Percentiles rank a stretch among this genome's conserved stretches.
Evolutionary conservation across 2,888 invertebrate species (phyloP).

Genomic region (Leptinotarsa juncta): DNA sequence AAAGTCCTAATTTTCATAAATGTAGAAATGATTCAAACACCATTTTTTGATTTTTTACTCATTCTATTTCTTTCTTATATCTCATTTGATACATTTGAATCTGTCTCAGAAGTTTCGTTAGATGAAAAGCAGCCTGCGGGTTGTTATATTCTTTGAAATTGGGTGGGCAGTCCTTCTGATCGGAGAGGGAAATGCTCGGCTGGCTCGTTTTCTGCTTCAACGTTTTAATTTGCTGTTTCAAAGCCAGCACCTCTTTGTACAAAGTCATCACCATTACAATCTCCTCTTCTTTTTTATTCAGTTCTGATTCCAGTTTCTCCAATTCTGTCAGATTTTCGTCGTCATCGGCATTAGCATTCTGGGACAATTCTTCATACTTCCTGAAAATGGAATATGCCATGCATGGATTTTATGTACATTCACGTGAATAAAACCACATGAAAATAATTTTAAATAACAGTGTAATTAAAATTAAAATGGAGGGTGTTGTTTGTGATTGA

Average conservation of each 20-base stretch:
- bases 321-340: constrained; percentile 55
- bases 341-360: constrained; percentile 48
- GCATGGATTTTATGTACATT: no score
- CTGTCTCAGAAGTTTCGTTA: constrained; percentile 63
- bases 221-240: constrained; percentile 62
- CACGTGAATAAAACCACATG: no score
- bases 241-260: constrained; percentile 63
- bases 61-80: constrained; percentile 48
- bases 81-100: constrained; percentile 62
- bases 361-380: constrained; percentile 58
- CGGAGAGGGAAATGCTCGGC: constrained; percentile 47
- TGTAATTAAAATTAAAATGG: no score
- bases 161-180: constrained; percentile 34
- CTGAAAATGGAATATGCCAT: constrained; percentile 43
- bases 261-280: constrained; percentile 64
- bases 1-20: no score
- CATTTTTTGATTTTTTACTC: constrained; percentile 1
- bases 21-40: background rate
- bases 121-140: constrained; percentile 59
- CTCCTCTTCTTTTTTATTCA: constrained; percentile 64
- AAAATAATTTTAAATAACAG: no score
- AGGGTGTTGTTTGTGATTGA: no score
- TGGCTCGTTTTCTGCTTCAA: constrained; percentile 58
- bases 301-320: constrained; percentile 59
- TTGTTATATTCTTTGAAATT: constrained; percentile 55